Conservation (phyloP, 2,888 invertebrate genomes). For the Callimorpha dominula region DNA sequence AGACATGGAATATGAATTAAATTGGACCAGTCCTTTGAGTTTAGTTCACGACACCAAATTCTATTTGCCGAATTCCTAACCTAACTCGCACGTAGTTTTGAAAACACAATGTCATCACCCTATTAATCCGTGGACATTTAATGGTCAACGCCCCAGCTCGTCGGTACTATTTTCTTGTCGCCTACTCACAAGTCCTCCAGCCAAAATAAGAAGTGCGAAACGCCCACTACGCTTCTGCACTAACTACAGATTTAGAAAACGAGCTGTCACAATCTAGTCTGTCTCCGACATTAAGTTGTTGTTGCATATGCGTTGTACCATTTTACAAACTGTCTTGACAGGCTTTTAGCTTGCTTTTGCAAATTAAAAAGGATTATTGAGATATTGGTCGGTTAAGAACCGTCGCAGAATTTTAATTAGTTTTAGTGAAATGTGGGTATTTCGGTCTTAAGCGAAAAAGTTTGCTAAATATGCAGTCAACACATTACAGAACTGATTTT, state of each 20-base stretch:
- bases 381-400: not conserved
- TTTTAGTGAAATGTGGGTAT: not conserved
- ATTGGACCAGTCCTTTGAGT: not conserved
- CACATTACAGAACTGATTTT: conserved; percentile 9
- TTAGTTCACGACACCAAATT: not conserved
- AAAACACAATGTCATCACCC: conserved; percentile 23
- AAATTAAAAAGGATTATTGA: not conserved
- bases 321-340: not conserved
- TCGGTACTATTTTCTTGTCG: conserved; percentile 35
- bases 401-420: not conserved
- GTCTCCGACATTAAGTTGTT: conserved; percentile 5
- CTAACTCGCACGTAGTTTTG: conserved; percentile 15
- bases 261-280: conserved; percentile 26
- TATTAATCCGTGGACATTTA: conserved; percentile 31
- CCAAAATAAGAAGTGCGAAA: conserved; percentile 42
- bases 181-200: conserved; percentile 29
- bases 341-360: not conserved
- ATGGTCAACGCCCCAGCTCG: conserved; percentile 42
- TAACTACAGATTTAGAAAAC: conserved; percentile 29
- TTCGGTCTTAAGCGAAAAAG: not conserved
- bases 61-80: not conserved
- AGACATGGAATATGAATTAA: not conserved
- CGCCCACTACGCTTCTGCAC: conserved; percentile 11
- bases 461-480: not conserved
- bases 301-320: not conserved